phyloP scores from a whole-genome alignment of 37 sponge, comb jelly and placozoan species.

The Eunapius fragilis region DNA sequence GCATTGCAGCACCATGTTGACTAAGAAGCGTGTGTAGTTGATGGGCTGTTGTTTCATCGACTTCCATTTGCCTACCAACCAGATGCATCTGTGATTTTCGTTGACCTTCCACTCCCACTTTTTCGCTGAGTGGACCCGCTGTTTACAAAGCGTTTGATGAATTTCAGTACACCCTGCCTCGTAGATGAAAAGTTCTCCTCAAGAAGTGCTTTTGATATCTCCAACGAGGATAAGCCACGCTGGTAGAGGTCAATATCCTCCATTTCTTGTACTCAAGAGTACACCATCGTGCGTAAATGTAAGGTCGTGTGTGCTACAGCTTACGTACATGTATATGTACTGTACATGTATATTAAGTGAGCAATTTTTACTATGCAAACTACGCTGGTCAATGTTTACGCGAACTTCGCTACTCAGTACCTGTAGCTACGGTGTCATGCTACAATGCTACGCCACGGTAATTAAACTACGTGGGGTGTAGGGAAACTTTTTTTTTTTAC shows the following conservation, averaged over 20 bases:
- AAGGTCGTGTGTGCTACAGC: not conserved
- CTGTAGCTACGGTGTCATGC: no score
- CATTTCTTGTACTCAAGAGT: slow-evolving; percentile 19
- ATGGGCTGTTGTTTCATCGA: slow-evolving; percentile 5
- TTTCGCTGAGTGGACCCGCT: not conserved
- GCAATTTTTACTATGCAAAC: no score
- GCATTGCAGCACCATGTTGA: not conserved
- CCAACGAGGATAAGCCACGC: not conserved
- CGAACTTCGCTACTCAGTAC: no score
- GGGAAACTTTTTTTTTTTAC: no score
- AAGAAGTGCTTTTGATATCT: not conserved
- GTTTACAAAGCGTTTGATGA: not conserved
- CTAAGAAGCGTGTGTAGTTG: not conserved
- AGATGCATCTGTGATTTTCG: slow-evolving; percentile 2
- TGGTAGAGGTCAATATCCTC: not conserved
- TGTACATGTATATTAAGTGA: no score
- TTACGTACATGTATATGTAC: not conserved
- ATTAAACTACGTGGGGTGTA: no score
- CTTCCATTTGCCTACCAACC: not conserved
- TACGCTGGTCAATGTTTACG: no score
- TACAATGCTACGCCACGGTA: no score
- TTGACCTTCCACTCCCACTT: slow-evolving; percentile 2
- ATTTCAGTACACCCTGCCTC: slow-evolving; percentile 16
- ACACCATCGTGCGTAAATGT: slow-evolving; percentile 6
- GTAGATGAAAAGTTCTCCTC: slow-evolving; percentile 13